Evolutionary conservation across 2,113 vertebrate species (phyloP), one percentile per base, ranked within the genome.

Genomic region (Pteronura brasiliensis): DNA sequence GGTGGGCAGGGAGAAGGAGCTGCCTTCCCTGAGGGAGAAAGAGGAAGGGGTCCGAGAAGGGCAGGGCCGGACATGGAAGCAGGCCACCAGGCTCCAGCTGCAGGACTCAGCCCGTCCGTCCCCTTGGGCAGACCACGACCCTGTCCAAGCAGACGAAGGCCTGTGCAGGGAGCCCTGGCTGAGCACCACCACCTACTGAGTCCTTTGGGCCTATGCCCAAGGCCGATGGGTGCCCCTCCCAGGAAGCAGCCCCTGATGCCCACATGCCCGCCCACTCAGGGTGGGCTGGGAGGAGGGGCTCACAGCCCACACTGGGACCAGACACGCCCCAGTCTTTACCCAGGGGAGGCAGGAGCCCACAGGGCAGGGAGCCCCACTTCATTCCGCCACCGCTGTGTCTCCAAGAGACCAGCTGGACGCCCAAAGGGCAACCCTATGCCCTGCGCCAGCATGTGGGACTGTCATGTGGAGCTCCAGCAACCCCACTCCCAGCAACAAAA

Each of bases 391-490:
- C 42, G 15, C 47, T 2, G 1, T 14, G 20, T 55, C 49, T 65
- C 55, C 1, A 0, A 47, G 20, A 21, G 4, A 12, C 59, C 1
- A 3, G 67, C 27, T 18, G 3, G 25, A 25, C 1, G 27, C 20
- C 2, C 1, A 0, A 39, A 42, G 39, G 57, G 21, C n/a, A 87
- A 17, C 13, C n/a, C 67, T 69, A 20, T 0, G 34, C 11, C 39
- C 39, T 8, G 9, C 1, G 0, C 10, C 21, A 23, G 2, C 0
- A 3, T 3, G 12, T 23, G 25, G 59, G 49, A 20, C 44, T 6
- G 20, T 31, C 23, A 4, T 1, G 52, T 6, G 20, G 49, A 15
- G 31, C 17, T 10, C 42, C 55, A 52, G 21, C 42, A 34, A 6
- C 8, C 42, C 69, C 10, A 27, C 1, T 10, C 27, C 80, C 63